Evolutionary conservation across 2,113 vertebrate species (phyloP).

Genomic region (Enhydra lutris): DNA sequence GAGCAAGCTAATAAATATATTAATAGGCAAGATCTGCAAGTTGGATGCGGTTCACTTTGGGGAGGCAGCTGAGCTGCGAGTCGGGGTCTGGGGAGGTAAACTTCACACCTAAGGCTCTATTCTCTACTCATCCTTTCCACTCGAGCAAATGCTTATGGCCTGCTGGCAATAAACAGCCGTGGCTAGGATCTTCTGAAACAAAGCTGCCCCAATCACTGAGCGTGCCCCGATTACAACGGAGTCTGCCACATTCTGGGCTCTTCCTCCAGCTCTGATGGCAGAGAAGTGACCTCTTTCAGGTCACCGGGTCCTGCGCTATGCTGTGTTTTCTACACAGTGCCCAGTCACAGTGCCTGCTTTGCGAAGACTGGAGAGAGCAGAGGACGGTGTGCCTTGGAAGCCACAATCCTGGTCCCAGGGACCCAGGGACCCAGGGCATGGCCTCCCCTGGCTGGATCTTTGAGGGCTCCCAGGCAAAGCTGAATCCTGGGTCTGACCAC

Average conservation of each 20-base stretch:
- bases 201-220: not conserved
- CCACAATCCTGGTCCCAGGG: not conserved
- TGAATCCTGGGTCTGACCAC: not conserved
- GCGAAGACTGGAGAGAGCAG: not conserved
- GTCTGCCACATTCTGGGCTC: not conserved
- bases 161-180: not conserved
- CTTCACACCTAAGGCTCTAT: not conserved
- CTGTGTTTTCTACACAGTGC: not conserved
- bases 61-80: not conserved
- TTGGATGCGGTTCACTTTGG: not conserved
- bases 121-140: not conserved
- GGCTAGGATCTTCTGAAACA: not conserved
- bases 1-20: not conserved
- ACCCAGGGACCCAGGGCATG: not conserved
- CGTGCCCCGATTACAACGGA: not conserved
- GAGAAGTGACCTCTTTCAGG: not conserved
- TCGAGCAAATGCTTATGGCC: not conserved
- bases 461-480: not conserved
- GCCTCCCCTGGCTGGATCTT: not conserved
- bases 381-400: not conserved
- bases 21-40: not conserved
- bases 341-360: not conserved
- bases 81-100: not conserved
- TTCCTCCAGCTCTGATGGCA: not conserved
- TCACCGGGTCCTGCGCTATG: not conserved